These are phyloP conservation scores for Lonchura striata DNA, from an alignment of 2,113 vertebrate species.

Conservation along the genomic window DNA sequence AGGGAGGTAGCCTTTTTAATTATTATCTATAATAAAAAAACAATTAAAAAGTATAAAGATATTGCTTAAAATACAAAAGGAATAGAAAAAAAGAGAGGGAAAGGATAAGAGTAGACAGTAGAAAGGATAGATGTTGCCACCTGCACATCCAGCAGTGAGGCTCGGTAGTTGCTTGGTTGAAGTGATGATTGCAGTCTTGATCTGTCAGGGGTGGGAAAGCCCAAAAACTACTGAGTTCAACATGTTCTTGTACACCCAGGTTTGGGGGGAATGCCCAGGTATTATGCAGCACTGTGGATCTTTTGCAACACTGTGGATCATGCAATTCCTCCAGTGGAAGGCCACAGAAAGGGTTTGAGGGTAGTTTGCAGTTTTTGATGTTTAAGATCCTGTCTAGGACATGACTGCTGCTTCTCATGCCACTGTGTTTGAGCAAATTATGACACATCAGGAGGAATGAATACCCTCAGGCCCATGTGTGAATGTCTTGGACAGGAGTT, in stretches of 20 bases:
- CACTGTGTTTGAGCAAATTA: neutral
- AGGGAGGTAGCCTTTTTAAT: neutral
- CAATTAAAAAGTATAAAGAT: neutral
- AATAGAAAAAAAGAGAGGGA: neutral
- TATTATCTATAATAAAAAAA: neutral
- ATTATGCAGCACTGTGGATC: too few species aligned
- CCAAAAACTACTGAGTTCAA: neutral
- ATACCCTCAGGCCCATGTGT: neutral
- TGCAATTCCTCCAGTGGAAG: neutral
- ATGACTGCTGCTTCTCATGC: neutral
- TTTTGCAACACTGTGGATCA: neutral
- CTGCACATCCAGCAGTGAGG: neutral
- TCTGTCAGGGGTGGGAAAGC: rapidly evolving
- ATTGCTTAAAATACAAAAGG: neutral
- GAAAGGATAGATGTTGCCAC: neutral
- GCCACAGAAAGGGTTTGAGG: neutral
- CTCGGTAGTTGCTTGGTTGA: neutral
- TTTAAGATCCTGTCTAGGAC: too few species aligned
- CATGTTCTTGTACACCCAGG: rapidly evolving
- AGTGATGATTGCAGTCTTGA: neutral
- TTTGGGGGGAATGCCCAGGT: rapidly evolving
- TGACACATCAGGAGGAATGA: neutral
- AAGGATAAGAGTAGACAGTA: too few species aligned
- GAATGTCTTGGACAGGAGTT: neutral
- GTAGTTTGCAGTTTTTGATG: rapidly evolving